Conservation (phyloP, 2,888 invertebrate species). For the Caenorhabditis drosophilae region DNA sequence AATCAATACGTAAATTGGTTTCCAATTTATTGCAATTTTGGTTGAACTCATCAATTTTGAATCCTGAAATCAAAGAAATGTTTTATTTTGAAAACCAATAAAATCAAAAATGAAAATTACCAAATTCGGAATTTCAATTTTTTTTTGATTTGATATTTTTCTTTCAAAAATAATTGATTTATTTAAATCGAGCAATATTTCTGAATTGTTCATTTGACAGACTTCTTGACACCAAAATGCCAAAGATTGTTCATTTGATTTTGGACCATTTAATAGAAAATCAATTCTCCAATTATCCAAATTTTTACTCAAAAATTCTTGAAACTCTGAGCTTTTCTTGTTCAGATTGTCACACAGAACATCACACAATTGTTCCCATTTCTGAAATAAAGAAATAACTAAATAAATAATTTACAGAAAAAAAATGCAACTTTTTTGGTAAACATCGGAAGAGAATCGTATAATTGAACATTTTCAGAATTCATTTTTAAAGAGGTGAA, state of each 20-base stretch:
- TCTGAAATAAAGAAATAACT: conserved; percentile 5
- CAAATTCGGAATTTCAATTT: too few relatives aligned
- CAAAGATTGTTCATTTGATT: background rate
- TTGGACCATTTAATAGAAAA: background rate
- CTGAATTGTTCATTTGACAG: background rate
- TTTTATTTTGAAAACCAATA: too few relatives aligned
- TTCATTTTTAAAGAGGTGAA: background rate
- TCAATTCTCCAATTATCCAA: too few relatives aligned
- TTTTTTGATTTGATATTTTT: conserved; percentile 4
- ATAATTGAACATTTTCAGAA: conserved; percentile 1
- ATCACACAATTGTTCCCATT: conserved; percentile 24
- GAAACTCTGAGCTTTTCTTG: background rate
- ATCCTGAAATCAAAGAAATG: conserved; percentile 3
- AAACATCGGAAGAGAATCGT: background rate
- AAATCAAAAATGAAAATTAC: too few relatives aligned
- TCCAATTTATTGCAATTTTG: too few relatives aligned
- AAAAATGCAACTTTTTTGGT: background rate
- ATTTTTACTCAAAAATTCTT: background rate
- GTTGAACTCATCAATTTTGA: too few relatives aligned
- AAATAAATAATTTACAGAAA: too few relatives aligned
- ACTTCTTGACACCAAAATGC: conserved; percentile 1
- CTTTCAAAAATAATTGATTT: too few relatives aligned
- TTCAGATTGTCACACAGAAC: background rate
- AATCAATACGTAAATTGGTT: conserved; percentile 24
- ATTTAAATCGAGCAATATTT: background rate